Conservation (phyloP, 2,797 vertebrate genomes). For the Acanthurus tractus region DNA sequence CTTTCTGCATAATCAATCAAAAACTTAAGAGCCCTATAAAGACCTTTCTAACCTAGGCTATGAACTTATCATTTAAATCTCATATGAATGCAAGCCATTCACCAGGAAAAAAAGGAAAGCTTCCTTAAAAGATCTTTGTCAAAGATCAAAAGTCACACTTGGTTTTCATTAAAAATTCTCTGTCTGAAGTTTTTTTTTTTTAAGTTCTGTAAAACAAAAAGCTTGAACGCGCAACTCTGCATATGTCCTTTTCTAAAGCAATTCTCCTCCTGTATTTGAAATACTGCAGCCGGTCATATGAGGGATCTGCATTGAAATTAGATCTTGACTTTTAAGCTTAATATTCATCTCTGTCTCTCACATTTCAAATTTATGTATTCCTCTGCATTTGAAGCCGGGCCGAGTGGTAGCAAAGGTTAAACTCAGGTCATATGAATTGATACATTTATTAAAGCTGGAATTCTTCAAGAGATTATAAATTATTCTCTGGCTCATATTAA, state of each 20-base stretch:
- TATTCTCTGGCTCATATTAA: conserved; percentile 66
- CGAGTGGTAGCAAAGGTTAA: conserved; percentile 71
- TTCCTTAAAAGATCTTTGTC: background rate
- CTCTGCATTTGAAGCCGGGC: conserved; percentile 47
- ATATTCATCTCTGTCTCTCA: conserved; percentile 42
- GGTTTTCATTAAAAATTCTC: background rate
- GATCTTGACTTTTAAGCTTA: conserved; percentile 36
- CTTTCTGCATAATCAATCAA: no score
- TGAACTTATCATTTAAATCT: no score
- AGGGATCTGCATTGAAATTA: conserved; percentile 12
- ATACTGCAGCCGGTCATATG: background rate
- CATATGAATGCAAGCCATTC: background rate
- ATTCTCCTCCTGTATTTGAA: background rate
- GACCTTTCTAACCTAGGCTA: no score
- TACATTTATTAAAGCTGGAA: conserved; percentile 69
- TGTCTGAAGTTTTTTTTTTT: background rate
- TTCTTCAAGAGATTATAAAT: conserved; percentile 58
- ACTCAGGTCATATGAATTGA: conserved; percentile 62
- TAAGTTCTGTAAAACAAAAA: no score
- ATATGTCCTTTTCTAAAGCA: background rate
- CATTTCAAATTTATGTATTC: conserved; percentile 68
- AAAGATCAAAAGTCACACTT: background rate
- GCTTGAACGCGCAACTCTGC: no score
- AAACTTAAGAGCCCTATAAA: no score
- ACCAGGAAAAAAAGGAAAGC: background rate